phyloP scores from a whole-genome alignment of 2,797 vertebrate genomes.

The Melopsittacus undulatus region DNA sequence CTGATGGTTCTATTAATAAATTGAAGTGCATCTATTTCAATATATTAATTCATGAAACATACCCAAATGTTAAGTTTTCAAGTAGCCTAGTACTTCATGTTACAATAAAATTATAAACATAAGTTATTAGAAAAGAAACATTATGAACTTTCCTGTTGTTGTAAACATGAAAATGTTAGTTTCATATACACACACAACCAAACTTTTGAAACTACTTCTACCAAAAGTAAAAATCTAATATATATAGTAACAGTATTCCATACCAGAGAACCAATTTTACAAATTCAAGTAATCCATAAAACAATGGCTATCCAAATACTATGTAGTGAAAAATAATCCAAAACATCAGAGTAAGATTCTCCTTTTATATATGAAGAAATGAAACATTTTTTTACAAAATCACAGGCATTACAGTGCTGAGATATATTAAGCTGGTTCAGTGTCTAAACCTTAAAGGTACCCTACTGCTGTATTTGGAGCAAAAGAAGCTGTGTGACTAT shows the following conservation, averaged over 20 bases:
- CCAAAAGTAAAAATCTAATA: background rate
- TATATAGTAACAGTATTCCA: background rate
- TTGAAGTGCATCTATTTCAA: background rate
- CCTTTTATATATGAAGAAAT: background rate
- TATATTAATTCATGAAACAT: background rate
- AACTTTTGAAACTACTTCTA: background rate
- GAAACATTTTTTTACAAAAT: background rate
- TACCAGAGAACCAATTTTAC: background rate
- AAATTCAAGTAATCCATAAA: background rate
- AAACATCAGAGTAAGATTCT: background rate
- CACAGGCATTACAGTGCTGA: background rate
- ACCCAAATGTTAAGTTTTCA: background rate
- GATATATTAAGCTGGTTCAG: background rate
- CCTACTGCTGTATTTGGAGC: background rate
- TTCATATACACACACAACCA: background rate
- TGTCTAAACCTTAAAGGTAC: constrained; percentile 9
- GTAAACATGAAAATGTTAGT: background rate
- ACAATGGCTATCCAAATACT: background rate
- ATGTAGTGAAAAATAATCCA: background rate
- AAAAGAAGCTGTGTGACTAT: constrained; percentile 9
- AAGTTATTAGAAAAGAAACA: background rate
- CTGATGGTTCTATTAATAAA: background rate
- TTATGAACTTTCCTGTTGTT: background rate
- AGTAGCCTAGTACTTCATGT: background rate
- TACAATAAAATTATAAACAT: background rate